Evolutionary conservation across 2,113 vertebrate species (phyloP).

Genomic region (Microtus richardsoni): DNA sequence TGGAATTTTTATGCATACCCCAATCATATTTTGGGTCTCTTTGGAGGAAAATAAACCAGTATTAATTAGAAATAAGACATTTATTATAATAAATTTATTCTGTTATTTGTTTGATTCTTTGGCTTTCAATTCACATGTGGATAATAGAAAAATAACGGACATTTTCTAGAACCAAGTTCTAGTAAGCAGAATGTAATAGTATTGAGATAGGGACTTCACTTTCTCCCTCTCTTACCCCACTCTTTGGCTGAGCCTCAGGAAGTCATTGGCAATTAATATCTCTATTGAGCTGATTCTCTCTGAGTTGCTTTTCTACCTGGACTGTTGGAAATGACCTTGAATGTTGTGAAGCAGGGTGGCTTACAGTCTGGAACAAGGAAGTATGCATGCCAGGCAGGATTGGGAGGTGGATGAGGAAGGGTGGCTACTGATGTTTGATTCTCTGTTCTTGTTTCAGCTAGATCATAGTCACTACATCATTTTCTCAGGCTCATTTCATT

Average conservation of each 20-base stretch:
- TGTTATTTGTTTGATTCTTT: conserved; percentile 32
- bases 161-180: background rate
- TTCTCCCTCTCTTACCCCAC: background rate
- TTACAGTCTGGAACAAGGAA: background rate
- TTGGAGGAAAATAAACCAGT: background rate
- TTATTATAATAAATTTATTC: conserved; percentile 5
- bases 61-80: background rate
- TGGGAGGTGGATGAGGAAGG: background rate
- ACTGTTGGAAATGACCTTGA: background rate
- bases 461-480: background rate
- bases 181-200: background rate
- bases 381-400: rapidly evolving
- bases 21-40: conserved; percentile 2
- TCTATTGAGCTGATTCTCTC: background rate
- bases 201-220: background rate
- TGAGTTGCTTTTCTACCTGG: background rate
- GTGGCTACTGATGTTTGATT: background rate
- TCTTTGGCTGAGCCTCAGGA: background rate
- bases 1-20: background rate
- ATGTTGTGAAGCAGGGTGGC: background rate
- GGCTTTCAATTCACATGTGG: background rate
- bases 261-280: background rate
- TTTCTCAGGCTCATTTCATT: conserved; percentile 14
- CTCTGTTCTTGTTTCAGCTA: background rate
- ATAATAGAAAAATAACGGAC: background rate